These are phyloP conservation scores for Liodrosophila aerea DNA, from an alignment of 2,888 invertebrate species.

Conservation along the genomic window DNA sequence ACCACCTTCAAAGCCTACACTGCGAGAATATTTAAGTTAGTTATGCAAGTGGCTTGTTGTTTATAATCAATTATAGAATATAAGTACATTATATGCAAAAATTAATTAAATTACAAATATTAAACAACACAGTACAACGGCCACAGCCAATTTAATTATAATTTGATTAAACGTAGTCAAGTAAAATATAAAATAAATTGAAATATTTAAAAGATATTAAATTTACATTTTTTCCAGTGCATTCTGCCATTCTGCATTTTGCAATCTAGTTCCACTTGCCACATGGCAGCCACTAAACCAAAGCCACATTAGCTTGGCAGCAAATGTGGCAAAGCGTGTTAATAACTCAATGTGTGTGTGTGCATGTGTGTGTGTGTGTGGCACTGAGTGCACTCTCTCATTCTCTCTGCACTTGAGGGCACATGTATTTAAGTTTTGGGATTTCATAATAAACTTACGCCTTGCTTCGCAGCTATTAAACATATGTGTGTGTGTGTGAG, in stretches of 20 bases:
- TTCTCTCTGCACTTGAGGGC: slow-evolving; percentile 47
- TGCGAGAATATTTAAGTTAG: no score
- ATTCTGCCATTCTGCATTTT: neutral
- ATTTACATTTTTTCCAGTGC: neutral
- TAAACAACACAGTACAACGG: no score
- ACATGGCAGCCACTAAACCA: slow-evolving; percentile 70
- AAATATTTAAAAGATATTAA: neutral
- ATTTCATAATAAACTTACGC: slow-evolving; percentile 70
- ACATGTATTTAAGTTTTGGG: slow-evolving; percentile 70
- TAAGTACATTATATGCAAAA: no score
- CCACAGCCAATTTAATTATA: no score
- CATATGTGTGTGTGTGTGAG: slow-evolving; percentile 6
- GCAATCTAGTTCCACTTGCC: slow-evolving; percentile 26
- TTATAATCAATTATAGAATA: no score
- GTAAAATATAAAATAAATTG: no score
- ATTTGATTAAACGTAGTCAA: no score
- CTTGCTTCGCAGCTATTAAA: slow-evolving; percentile 15
- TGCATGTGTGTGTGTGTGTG: slow-evolving; percentile 21
- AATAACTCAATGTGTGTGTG: slow-evolving; percentile 62
- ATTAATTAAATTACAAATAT: no score
- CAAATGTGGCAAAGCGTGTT: slow-evolving; percentile 78
- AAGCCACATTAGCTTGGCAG: slow-evolving; percentile 75
- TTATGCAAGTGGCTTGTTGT: no score
- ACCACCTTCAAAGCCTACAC: neutral
- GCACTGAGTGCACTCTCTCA: slow-evolving; percentile 50